Evolutionary conservation across 2,888 invertebrate genomes (phyloP).

Genomic region (Saturnia japonica): DNA sequence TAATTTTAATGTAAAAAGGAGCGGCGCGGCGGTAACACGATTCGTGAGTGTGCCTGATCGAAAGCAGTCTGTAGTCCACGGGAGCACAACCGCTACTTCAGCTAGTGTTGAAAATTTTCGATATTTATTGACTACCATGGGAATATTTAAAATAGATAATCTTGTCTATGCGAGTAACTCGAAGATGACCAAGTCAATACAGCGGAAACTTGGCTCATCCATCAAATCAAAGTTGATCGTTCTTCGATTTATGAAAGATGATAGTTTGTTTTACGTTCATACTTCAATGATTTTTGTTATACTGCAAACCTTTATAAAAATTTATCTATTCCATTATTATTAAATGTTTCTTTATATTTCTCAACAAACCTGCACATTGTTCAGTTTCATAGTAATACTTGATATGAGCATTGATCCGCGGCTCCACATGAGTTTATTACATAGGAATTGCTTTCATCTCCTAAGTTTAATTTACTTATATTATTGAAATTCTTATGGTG

Average conservation of each 20-base stretch:
- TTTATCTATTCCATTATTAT: background rate
- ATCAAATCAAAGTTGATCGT: conserved; percentile 67
- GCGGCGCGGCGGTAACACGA: too few relatives aligned
- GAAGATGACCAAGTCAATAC: conserved; percentile 38
- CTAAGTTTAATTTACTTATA: too few relatives aligned
- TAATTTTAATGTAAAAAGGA: too few relatives aligned
- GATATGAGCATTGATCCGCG: too few relatives aligned
- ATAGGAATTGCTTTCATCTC: too few relatives aligned
- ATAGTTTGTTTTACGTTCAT: conserved; percentile 59
- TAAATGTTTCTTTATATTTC: background rate
- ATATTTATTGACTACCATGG: background rate
- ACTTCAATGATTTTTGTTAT: conserved; percentile 54
- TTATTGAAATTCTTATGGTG: too few relatives aligned
- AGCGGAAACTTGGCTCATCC: conserved; percentile 46
- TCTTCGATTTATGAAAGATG: conserved; percentile 67
- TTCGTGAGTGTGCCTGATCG: too few relatives aligned
- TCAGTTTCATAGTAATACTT: too few relatives aligned
- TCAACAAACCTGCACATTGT: too few relatives aligned
- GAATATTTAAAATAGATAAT: conserved; percentile 25
- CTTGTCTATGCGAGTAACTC: conserved; percentile 10
- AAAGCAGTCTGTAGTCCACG: too few relatives aligned
- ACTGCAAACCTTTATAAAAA: conserved; percentile 55
- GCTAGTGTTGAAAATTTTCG: background rate
- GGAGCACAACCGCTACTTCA: too few relatives aligned
- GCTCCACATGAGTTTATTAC: too few relatives aligned